Evolutionary conservation across 2,113 vertebrate species (phyloP).

Genomic region (Struthidea cinerea): DNA sequence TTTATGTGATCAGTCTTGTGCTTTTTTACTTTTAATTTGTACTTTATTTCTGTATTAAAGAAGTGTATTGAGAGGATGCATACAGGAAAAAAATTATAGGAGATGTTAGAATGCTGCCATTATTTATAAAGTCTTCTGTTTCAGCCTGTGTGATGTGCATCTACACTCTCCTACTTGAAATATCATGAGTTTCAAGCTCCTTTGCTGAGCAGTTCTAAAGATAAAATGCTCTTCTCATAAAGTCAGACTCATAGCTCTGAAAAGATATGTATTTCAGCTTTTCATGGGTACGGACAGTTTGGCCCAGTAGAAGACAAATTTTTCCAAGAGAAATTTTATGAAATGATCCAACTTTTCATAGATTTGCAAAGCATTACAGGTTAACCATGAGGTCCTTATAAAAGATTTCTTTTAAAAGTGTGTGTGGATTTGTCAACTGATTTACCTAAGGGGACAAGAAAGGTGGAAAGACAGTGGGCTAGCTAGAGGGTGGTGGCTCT

Average conservation of each 20-base stretch:
- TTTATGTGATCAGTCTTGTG: background rate
- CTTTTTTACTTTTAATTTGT: background rate
- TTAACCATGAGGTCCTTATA: background rate
- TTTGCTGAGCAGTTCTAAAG: background rate
- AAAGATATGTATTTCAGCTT: background rate
- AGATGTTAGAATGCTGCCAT: background rate
- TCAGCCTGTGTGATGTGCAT: background rate
- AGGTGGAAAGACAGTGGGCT: background rate
- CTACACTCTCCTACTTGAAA: background rate
- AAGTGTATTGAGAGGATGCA: background rate
- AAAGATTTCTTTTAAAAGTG: background rate
- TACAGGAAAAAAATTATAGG: background rate
- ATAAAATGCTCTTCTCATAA: background rate
- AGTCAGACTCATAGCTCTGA: background rate
- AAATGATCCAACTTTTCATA: background rate
- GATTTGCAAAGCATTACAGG: background rate
- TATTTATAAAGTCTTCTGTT: background rate
- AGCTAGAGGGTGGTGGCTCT: background rate
- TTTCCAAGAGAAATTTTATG: background rate
- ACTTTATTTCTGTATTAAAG: background rate
- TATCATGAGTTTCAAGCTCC: background rate
- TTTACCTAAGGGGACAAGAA: background rate
- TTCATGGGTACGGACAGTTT: background rate
- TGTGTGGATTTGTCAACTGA: background rate
- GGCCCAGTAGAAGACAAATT: background rate